These are phyloP conservation scores for Brenthis daphne DNA, from an alignment of 2,888 invertebrate species.

Conservation along the genomic window DNA sequence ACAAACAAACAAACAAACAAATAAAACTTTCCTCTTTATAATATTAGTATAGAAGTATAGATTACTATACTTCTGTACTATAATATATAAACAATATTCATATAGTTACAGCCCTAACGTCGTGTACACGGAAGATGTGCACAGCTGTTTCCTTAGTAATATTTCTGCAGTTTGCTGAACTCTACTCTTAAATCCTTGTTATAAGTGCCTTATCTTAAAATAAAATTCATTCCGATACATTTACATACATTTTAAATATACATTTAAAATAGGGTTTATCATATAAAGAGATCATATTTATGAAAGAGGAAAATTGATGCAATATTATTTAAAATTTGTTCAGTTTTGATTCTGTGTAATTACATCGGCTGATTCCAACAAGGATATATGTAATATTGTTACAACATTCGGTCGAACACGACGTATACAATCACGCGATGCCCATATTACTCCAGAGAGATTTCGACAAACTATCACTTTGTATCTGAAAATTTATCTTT, in stretches of 20 bases:
- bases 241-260: background rate
- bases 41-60: too few species aligned
- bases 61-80: too few species aligned
- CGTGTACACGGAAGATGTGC: slow-evolving; percentile 24
- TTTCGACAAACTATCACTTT: background rate
- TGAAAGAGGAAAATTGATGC: too few species aligned
- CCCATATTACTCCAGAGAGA: slow-evolving; percentile 7
- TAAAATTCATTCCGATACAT: slow-evolving; percentile 6
- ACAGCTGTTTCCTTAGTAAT: slow-evolving; percentile 45
- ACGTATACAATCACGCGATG: slow-evolving; percentile 12
- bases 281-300: background rate
- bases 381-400: slow-evolving; percentile 2
- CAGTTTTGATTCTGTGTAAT: slow-evolving; percentile 4
- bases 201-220: slow-evolving; percentile 21
- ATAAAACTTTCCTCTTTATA: too few species aligned
- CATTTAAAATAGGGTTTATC: background rate
- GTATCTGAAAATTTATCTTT: background rate
- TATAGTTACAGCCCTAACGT: slow-evolving; percentile 16
- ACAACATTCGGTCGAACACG: background rate
- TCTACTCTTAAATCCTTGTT: slow-evolving; percentile 35
- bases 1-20: too few species aligned
- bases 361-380: slow-evolving; percentile 3
- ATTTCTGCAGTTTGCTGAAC: slow-evolving; percentile 47
- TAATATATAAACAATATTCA: background rate
- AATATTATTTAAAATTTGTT: background rate